A percentile compares a stretch with the other conserved stretches of the same genome.
These are phyloP conservation scores for Glaucomys volans DNA, from an alignment of 2,113 vertebrate species.

Conservation along the genomic window DNA sequence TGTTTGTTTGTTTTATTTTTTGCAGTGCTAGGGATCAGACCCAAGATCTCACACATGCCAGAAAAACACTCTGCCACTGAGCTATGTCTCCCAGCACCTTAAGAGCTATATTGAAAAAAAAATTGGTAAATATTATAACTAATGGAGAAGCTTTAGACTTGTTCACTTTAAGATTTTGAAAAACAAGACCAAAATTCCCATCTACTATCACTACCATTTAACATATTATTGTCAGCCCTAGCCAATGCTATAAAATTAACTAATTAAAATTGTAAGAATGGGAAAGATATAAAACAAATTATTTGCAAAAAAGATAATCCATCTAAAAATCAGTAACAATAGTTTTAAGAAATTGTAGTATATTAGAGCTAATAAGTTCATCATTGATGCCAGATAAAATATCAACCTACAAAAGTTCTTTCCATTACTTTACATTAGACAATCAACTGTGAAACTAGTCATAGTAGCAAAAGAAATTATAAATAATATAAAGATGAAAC, in stretches of 20 bases:
- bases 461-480: not conserved
- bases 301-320: not conserved
- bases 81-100: not conserved
- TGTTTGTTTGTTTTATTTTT: not conserved
- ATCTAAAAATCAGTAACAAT: not conserved
- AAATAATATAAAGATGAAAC: slow-evolving; percentile 32
- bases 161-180: not conserved
- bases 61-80: not conserved
- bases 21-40: not conserved
- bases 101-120: not conserved
- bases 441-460: not conserved
- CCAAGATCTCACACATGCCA: no score
- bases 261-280: slow-evolving; percentile 7
- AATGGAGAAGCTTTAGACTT: not conserved
- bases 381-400: slow-evolving; percentile 17
- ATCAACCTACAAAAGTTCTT: not conserved
- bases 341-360: not conserved
- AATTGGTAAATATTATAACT: not conserved
- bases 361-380: slow-evolving; percentile 29
- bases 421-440: not conserved
- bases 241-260: not conserved
- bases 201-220: not conserved
- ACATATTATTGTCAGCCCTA: not conserved
- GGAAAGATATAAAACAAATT: not conserved
- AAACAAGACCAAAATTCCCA: not conserved